Conservation (phyloP, 2,888 invertebrate species). For the Leucania comma region DNA sequence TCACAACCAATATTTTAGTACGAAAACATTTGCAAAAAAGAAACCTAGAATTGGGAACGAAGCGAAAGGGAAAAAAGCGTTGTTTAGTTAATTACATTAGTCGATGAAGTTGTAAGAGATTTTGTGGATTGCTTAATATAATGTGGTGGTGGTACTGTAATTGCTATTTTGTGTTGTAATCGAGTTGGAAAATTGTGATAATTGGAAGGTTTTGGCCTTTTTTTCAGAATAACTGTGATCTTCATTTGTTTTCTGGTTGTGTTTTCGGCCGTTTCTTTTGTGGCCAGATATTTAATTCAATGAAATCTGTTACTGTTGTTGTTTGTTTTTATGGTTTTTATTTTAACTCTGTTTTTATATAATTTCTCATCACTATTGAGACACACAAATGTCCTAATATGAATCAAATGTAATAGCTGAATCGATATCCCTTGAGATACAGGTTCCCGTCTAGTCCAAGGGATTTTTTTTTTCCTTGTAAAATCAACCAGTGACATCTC, state of each 20-base stretch:
- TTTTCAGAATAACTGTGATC: slow-evolving; percentile 13
- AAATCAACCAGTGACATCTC: no score
- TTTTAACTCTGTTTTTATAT: not conserved
- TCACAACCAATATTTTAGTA: slow-evolving; percentile 31
- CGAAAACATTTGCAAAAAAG: slow-evolving; percentile 40
- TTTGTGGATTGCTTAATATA: slow-evolving; percentile 23
- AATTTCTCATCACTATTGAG: not conserved
- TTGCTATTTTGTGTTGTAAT: slow-evolving; percentile 33
- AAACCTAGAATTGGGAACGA: slow-evolving; percentile 8
- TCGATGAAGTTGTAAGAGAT: slow-evolving; percentile 45
- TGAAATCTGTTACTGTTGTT: not conserved
- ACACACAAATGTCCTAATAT: no score
- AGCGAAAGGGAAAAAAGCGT: slow-evolving; percentile 32
- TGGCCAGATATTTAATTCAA: not conserved
- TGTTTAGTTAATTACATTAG: slow-evolving; percentile 58
- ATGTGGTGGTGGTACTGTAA: slow-evolving; percentile 26
- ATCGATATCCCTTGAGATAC: no score
- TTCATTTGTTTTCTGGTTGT: slow-evolving; percentile 20
- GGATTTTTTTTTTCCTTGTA: no score
- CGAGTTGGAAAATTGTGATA: slow-evolving; percentile 25
- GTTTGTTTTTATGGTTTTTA: not conserved
- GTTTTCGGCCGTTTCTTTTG: not conserved
- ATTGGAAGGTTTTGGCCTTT: slow-evolving; percentile 16
- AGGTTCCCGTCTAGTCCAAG: no score
- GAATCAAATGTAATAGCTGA: no score